Base-by-base conservation (phyloP, 2,888 invertebrate species). In the Nymphalis c-album region DNA sequence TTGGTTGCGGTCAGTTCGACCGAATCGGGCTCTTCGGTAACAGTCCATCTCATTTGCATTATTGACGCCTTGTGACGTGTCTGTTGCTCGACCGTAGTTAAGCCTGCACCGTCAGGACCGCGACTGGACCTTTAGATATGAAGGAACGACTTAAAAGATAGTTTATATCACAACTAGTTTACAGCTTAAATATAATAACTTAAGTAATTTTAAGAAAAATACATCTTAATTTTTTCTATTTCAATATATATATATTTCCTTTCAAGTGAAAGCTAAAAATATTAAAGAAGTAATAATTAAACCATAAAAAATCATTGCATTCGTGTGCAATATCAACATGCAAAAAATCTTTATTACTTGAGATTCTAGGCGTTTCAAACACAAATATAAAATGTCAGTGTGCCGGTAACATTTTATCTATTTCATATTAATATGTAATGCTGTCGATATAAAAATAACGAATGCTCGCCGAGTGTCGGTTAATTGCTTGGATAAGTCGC, bases 381-480 rank as follows among this genome's bases (percentile, higher is more conserved):
- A 35, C 5, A 35, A 31, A 2, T 31, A n/a, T n/a, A 2, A 55
- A 31, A n/a, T 6, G 4, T 2, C 7, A 18, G 3, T 57, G 18
- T 40, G 40, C 18, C 18, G 5, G 57, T 20, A 57, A 40, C 57
- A 40, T 4, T 18, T 20, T n/a, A 57, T 40, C 35, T 57, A 40
- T 57, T 40, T 13, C 40, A 57, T 40, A 57, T 40, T 18, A 57
- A 57, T 57, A 40, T 57, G 57, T 57, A 57, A 57, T 40, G 53
- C 22, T 53, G 57, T 57, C 40, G 40, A 57, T 40, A 57, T 57
- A 35, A 57, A 18, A 40, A 57, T 57, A 13, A 40, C 18, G 18
- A 57, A 57, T 40, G 57, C 35, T 57, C 40, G 18, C 26, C 17
- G 18, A n/a, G n/a, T 26, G n/a, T 26, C 53, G 8, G 57, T 18